Evolutionary conservation across 2,113 vertebrate species (phyloP), one percentile per base, ranked within the genome.

Genomic region (Macquaria australasica): DNA sequence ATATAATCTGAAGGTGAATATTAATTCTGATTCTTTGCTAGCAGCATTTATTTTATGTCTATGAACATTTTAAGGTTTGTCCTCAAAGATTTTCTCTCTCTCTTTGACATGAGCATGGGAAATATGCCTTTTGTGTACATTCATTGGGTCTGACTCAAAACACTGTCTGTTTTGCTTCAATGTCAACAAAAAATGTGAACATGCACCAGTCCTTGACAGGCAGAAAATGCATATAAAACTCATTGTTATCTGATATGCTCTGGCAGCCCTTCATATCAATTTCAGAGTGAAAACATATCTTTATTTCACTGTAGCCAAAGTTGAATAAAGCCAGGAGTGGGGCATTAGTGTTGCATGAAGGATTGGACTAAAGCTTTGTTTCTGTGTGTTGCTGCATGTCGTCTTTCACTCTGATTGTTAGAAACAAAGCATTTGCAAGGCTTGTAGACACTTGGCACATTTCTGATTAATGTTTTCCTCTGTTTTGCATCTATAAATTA

Each of bases 401-500:
- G 15, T 62, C 66, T 85, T 83, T 79, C 51, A 67, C 59, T 75
- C 25, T 81, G 60, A 76, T 78, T 82, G 51, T 71, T 66, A 55
- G 55, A 86, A 43, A 73, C 62, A 78, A 70, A 78, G 31, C 59
- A 43, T 80, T 79, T 76, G 18, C 39, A 8, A 37, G 62, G 58
- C 78, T 50, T 34, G 60, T 73, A 81, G 73, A 85, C 64, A 59
- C 77, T 34, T 34, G 81, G 75, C 70, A 81, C 64, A 75, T 84
- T 55, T 74, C 64, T 85, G 77, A 87, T 85, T 18, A 81, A 73
- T 88, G 77, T 81, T 83, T 81, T 84, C 60, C 69, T 88, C 43
- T 81, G 64, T 73, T 87, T 87, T 87, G 85, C 79, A 90, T 88
- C 84, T 82, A 78, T 85, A 64, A 77, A 83, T 90, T 88, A 83